Percentiles rank a stretch among this genome's conserved stretches.
These are phyloP conservation scores for Sebastes paucispinis DNA, from an alignment of 2,797 vertebrate genomes.

Conservation along the genomic window DNA sequence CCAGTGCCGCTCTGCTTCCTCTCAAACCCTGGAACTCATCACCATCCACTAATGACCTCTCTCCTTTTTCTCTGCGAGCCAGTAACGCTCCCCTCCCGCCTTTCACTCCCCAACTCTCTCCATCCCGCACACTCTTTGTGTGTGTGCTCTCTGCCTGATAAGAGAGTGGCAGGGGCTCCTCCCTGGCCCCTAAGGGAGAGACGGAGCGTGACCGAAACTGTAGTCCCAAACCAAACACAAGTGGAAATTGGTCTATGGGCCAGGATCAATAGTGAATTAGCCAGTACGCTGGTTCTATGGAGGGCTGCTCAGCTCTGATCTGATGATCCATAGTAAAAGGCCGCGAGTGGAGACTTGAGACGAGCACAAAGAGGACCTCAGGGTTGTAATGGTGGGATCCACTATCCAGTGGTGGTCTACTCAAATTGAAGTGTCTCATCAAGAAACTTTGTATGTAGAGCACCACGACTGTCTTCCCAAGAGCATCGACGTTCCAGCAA, in stretches of 20 bases:
- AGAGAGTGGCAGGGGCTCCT: conserved; percentile 73
- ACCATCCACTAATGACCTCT: conserved; percentile 71
- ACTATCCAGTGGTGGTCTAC: conserved; percentile 13
- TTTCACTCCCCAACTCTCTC: conserved; percentile 56
- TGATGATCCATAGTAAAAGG: conserved; percentile 76
- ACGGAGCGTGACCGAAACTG: conserved; percentile 78
- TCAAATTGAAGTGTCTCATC: conserved; percentile 13
- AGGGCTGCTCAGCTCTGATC: conserved; percentile 72
- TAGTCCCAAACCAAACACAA: conserved; percentile 81
- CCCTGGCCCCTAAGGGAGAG: conserved; percentile 68
- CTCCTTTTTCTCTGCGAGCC: conserved; percentile 56
- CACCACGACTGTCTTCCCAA: not conserved
- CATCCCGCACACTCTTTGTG: conserved; percentile 56
- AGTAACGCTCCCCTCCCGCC: conserved; percentile 61
- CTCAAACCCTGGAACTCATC: conserved; percentile 60
- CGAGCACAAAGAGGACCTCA: conserved; percentile 36
- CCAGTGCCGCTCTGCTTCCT: conserved; percentile 24
- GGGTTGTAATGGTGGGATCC: conserved; percentile 11
- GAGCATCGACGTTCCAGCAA: not conserved
- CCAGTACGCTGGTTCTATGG: conserved; percentile 78
- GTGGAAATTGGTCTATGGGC: conserved; percentile 77
- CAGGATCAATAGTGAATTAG: conserved; percentile 88
- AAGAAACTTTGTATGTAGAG: conserved; percentile 18
- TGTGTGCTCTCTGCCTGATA: conserved; percentile 71
- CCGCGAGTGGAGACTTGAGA: conserved; percentile 57